A percentile compares a stretch with the other conserved stretches of the same genome.
phyloP scores from a whole-genome alignment of 2,888 invertebrate species.

The Synanthedon vespiformis region DNA sequence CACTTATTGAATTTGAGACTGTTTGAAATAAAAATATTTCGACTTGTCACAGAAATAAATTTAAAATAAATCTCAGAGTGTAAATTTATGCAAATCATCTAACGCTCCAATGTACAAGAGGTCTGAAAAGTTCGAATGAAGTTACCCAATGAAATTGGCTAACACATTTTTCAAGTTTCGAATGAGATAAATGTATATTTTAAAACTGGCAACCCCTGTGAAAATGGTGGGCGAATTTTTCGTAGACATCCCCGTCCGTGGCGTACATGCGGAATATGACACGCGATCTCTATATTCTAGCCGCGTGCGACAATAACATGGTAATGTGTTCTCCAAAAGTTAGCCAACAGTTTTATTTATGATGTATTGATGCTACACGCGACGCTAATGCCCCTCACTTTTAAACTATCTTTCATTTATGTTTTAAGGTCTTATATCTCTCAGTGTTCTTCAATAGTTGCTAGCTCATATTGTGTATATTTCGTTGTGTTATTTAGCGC shows the following conservation, averaged over 20 bases:
- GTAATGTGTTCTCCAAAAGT: conserved; percentile 18
- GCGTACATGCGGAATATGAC: background rate
- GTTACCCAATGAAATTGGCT: background rate
- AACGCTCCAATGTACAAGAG: too few relatives aligned
- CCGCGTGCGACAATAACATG: conserved; percentile 26
- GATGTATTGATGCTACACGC: conserved; percentile 32
- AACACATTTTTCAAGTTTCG: background rate
- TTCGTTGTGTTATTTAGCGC: too few relatives aligned
- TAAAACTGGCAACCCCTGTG: background rate
- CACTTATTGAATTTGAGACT: too few relatives aligned
- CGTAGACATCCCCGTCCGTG: background rate
- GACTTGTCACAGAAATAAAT: too few relatives aligned
- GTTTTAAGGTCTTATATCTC: background rate
- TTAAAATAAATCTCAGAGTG: too few relatives aligned
- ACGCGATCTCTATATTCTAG: conserved; percentile 21
- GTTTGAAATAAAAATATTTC: too few relatives aligned
- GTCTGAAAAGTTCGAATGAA: too few relatives aligned
- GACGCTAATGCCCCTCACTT: conserved; percentile 29
- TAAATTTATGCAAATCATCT: too few relatives aligned
- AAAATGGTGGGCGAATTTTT: background rate
- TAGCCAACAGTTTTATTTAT: conserved; percentile 21
- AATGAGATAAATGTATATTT: background rate
- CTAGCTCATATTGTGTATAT: too few relatives aligned
- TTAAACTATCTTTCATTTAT: conserved; percentile 16
- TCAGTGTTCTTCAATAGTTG: too few relatives aligned